phyloP scores from a whole-genome alignment of 2,888 invertebrate species.

The Globia sparganii region DNA sequence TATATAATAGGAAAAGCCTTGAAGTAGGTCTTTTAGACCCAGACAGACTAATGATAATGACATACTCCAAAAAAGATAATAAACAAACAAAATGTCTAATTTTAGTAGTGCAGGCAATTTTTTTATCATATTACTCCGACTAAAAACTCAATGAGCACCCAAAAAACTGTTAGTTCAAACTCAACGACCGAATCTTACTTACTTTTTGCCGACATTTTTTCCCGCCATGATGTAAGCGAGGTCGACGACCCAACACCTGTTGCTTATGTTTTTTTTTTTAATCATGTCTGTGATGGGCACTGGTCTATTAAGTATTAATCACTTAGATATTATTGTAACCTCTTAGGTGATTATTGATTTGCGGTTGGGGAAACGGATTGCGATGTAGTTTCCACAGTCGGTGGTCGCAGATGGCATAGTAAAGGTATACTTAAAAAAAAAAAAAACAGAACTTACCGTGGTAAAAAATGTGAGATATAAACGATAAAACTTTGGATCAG shows the following conservation, averaged over 20 bases:
- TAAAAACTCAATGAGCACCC: conserved; percentile 71
- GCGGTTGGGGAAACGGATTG: conserved; percentile 68
- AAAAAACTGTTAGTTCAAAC: conserved; percentile 73
- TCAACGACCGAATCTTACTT: conserved; percentile 75
- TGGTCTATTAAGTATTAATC: conserved; percentile 83
- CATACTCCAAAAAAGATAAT: conserved; percentile 42
- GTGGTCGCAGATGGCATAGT: conserved; percentile 33
- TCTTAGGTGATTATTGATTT: conserved; percentile 83
- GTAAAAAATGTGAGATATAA: conserved; percentile 7
- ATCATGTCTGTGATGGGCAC: conserved; percentile 75
- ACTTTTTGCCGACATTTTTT: conserved; percentile 79
- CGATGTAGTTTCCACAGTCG: conserved; percentile 46
- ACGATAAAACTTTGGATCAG: conserved; percentile 8
- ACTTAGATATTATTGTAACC: conserved; percentile 79
- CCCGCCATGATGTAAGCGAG: conserved; percentile 81
- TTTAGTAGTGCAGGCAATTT: conserved; percentile 53
- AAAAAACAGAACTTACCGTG: conserved; percentile 11
- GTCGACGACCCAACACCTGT: conserved; percentile 77
- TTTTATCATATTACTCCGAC: conserved; percentile 50
- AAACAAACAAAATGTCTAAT: conserved; percentile 57
- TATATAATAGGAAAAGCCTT: conserved; percentile 52
- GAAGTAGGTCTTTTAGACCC: conserved; percentile 39
- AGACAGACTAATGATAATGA: conserved; percentile 59
- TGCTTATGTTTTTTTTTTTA: conserved; percentile 74
- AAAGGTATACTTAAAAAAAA: conserved; percentile 13